Percentiles rank a stretch among this genome's conserved stretches.
phyloP scores from a whole-genome alignment of 2,888 invertebrate species.

The Cephus rjabovi region DNA sequence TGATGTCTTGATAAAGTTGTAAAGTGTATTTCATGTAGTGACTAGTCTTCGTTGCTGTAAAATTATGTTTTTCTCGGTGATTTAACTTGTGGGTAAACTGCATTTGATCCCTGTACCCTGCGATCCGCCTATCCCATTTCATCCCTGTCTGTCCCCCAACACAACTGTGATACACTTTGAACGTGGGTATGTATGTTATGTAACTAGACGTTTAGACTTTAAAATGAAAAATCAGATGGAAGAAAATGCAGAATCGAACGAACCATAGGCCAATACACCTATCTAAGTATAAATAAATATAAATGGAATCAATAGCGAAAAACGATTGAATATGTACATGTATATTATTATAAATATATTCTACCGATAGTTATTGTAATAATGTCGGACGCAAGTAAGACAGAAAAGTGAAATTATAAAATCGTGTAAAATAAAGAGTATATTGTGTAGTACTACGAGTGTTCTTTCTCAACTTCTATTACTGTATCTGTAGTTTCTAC shows the following conservation, averaged over 20 bases:
- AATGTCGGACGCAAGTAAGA: slow-evolving; percentile 46
- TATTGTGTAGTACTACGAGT: slow-evolving; percentile 52
- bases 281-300: slow-evolving; percentile 43
- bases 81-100: not conserved
- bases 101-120: not conserved
- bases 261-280: slow-evolving; percentile 48
- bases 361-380: slow-evolving; percentile 59
- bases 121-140: slow-evolving; percentile 23
- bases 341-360: slow-evolving; percentile 65
- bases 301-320: slow-evolving; percentile 53
- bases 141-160: slow-evolving; percentile 56
- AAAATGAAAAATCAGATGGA: slow-evolving; percentile 39
- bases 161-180: slow-evolving; percentile 65
- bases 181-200: slow-evolving; percentile 55
- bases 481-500: not conserved
- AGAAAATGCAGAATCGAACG: slow-evolving; percentile 50
- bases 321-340: slow-evolving; percentile 58
- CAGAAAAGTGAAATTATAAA: slow-evolving; percentile 53
- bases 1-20: not conserved
- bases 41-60: not conserved
- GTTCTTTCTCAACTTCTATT: not conserved
- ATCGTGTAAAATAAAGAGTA: slow-evolving; percentile 62
- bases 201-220: slow-evolving; percentile 59
- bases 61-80: not conserved
- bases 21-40: not conserved